phyloP scores from a whole-genome alignment of 2,888 invertebrate species.

The Hetaerina titia region DNA sequence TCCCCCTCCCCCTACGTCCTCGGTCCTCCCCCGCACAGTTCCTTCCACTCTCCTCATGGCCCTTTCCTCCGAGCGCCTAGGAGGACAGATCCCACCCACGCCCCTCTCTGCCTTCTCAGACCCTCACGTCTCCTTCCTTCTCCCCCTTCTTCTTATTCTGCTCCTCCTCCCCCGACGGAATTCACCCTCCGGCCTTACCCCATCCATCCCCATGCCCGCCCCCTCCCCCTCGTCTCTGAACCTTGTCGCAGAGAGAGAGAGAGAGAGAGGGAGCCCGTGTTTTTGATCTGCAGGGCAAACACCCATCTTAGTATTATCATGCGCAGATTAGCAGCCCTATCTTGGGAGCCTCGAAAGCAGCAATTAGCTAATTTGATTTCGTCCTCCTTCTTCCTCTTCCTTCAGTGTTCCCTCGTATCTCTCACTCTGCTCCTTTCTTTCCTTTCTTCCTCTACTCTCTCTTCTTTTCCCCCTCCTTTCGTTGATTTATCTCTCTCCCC shows the following conservation, averaged over 20 bases:
- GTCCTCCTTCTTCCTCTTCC: not conserved
- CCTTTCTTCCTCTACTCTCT: not conserved
- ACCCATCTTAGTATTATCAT: slow-evolving; percentile 71
- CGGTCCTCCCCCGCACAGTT: not conserved
- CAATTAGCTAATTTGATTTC: slow-evolving; percentile 71
- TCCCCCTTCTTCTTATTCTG: slow-evolving; percentile 70
- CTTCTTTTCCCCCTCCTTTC: too few species aligned
- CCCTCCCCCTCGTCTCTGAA: slow-evolving; percentile 69
- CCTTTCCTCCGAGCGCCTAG: not conserved
- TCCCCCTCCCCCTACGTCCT: slow-evolving; percentile 71
- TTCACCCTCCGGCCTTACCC: not conserved
- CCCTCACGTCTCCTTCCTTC: not conserved
- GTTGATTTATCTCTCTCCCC: not conserved
- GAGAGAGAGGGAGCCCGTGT: slow-evolving; percentile 67
- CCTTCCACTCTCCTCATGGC: not conserved
- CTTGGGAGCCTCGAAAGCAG: slow-evolving; percentile 70
- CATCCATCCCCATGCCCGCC: slow-evolving; percentile 69
- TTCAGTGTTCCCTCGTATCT: not conserved
- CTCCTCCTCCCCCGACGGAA: slow-evolving; percentile 69
- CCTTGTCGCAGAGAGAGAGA: slow-evolving; percentile 68
- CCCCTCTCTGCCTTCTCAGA: not conserved
- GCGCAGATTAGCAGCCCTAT: slow-evolving; percentile 70
- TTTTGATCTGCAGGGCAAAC: slow-evolving; percentile 70
- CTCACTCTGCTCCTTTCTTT: slow-evolving; percentile 30
- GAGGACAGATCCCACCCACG: not conserved